A percentile compares a stretch with the other conserved stretches of the same genome.
phyloP scores from a whole-genome alignment of 2,113 vertebrate species.

The Electrona antarctica region DNA sequence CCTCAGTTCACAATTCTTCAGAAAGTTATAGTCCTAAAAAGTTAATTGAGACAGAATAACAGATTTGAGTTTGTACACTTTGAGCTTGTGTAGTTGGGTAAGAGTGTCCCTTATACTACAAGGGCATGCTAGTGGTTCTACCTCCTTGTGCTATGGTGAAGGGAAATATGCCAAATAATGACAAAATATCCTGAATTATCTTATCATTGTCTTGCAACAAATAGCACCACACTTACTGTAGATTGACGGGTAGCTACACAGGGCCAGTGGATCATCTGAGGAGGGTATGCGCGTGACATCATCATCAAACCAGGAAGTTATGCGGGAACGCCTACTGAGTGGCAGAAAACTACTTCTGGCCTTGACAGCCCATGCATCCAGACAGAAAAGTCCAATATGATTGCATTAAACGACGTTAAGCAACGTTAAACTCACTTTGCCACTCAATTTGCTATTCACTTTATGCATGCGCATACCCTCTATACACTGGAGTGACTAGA shows the following conservation, averaged over 20 bases:
- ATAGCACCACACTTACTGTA: not conserved
- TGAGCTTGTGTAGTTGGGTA: no score
- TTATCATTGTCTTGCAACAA: constrained; percentile 7
- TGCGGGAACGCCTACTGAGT: no score
- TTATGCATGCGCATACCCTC: no score
- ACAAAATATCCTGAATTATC: not conserved
- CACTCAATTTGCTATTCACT: no score
- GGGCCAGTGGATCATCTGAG: not conserved
- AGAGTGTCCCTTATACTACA: constrained; percentile 1
- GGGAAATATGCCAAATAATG: not conserved
- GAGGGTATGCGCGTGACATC: not conserved
- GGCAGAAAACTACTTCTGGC: no score
- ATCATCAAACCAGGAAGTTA: no score
- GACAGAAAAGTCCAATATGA: no score
- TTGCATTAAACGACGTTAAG: no score
- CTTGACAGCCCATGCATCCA: no score
- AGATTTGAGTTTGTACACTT: not conserved
- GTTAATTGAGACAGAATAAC: not conserved
- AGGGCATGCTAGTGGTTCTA: constrained; percentile 53
- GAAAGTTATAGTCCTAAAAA: not conserved
- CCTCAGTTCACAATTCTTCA: not conserved
- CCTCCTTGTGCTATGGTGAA: constrained; percentile 19
- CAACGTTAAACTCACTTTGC: no score
- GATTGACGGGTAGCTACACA: not conserved
- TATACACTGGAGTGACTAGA: no score